Conservation (phyloP, 1,140 invertebrate genomes). For the Scylla paramamosain region DNA sequence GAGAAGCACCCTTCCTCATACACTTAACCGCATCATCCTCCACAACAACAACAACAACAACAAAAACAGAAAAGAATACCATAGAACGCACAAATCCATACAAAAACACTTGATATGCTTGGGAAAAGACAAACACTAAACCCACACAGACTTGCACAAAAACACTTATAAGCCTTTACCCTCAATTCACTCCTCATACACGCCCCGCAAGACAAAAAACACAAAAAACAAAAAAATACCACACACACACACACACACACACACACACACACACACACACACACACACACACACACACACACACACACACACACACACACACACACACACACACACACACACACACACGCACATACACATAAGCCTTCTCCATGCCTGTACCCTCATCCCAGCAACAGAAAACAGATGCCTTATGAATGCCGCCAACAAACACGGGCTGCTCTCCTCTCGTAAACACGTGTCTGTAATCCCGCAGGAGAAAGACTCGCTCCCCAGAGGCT, state of each 20-base stretch:
- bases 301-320: not conserved
- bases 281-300: not conserved
- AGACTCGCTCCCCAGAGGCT: too few species aligned
- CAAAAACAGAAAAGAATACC: not conserved
- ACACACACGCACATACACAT: not conserved
- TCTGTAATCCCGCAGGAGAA: too few species aligned
- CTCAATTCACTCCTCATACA: not conserved
- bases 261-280: not conserved
- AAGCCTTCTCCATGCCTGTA: not conserved
- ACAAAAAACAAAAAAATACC: not conserved
- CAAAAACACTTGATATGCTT: too few species aligned
- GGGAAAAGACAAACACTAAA: too few species aligned
- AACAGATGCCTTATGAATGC: too few species aligned
- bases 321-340: not conserved
- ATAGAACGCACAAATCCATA: too few species aligned
- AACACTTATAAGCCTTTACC: not conserved
- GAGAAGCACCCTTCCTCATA: too few species aligned
- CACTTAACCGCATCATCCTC: too few species aligned
- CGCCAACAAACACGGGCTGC: too few species aligned
- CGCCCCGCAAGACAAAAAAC: not conserved
- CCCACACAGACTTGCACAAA: not conserved
- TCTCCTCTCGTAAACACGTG: too few species aligned
- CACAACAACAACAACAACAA: too few species aligned
- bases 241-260: conserved; percentile 4
- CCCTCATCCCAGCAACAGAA: not conserved